Evolutionary conservation across 2,888 invertebrate species (phyloP), one percentile per base, ranked within the genome.

Genomic region (Endotricha flammealis): DNA sequence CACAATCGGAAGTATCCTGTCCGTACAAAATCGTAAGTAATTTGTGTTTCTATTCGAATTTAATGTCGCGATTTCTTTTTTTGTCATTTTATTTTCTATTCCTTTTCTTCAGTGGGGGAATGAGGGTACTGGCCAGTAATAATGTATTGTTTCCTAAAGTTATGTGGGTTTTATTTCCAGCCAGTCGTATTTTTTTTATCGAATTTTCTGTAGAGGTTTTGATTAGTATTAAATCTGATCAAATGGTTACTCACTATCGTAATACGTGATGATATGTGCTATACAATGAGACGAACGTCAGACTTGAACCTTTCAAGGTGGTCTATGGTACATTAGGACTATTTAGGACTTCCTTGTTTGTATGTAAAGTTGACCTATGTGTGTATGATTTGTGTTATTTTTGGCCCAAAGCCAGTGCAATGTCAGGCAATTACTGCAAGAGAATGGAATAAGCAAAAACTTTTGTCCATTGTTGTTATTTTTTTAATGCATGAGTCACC

Each of bases 401-500:
- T 65, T 72, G 73, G 73, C 66, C 35, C 20, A 12, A 30, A 57
- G 72, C 74, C 74, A 74, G 61, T 69, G 67, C 70, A 73, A 56
- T 47, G 52, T 48, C 47, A 57, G 51, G 52, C 53, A 42, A 45
- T 44, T 53, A 49, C 35, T 56, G 41, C 50, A 43, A 42, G 46
- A 43, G 44, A 30, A 34, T 39, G 42, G 51, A 55, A 53, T 50
- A 34, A 51, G 50, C 54, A 57, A 57, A 59, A 58, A 50, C 44
- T 27, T 10, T 20, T 33, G 47, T 41, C 27, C 30, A 42, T 42
- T 36, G 46, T 64, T 63, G 52, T 61, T 56, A 56, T 56, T 61
- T 55, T 58, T 55, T 56, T 35, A 16, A 31, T 38, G 35, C 23
- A 29, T 60, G 54, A 58, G 36, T 51, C 53, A 53, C 39, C n/a